A percentile compares a stretch with the other conserved stretches of the same genome.
Conservation (phyloP, 2,113 vertebrate species). For the Zapornia atra region DNA sequence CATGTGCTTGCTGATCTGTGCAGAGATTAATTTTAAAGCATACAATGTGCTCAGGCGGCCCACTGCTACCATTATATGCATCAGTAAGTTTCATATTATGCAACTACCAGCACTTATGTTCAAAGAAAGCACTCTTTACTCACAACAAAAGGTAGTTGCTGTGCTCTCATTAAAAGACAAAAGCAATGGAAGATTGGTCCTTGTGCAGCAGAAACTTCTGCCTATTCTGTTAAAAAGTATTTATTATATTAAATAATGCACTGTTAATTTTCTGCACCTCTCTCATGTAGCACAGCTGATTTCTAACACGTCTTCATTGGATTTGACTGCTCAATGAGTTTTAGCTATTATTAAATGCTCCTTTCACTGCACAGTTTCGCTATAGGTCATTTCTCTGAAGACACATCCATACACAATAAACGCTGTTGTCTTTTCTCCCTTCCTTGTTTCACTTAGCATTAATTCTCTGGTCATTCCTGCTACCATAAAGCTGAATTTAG, state of each 20-base stretch:
- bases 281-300: not conserved
- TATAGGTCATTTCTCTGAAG: not conserved
- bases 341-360: not conserved
- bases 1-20: constrained; percentile 36
- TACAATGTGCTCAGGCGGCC: not conserved
- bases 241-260: not conserved
- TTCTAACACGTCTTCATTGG: not conserved
- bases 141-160: not conserved
- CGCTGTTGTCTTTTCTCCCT: not conserved
- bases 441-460: not conserved
- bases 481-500: not conserved
- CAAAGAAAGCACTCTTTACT: not conserved
- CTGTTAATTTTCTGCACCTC: not conserved
- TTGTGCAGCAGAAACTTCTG: not conserved
- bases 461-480: not conserved
- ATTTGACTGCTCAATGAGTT: constrained; percentile 2
- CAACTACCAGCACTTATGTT: constrained; percentile 23
- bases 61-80: constrained; percentile 42
- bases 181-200: not conserved
- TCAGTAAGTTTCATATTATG: constrained; percentile 42
- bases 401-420: not conserved
- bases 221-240: not conserved
- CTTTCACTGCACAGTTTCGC: not conserved
- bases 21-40: constrained; percentile 18
- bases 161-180: constrained; percentile 15